Percentiles rank a stretch among this genome's conserved stretches.
phyloP scores from a whole-genome alignment of 2,113 vertebrate species.

The Varanus salvator region DNA sequence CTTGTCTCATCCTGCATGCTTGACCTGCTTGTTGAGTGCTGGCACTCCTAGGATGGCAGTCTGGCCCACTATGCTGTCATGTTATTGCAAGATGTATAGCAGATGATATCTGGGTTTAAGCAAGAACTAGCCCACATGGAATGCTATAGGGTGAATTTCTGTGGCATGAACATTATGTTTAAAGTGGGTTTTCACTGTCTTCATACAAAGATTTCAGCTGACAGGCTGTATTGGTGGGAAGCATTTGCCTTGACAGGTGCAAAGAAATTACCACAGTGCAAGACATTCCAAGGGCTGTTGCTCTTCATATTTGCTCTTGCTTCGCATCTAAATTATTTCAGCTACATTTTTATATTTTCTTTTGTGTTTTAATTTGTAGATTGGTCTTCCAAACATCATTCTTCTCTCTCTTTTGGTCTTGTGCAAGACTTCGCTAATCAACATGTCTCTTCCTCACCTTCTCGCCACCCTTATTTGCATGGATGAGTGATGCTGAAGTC shows the following conservation, averaged over 20 bases:
- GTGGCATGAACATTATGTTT: not conserved
- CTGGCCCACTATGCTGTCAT: not conserved
- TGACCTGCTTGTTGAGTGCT: not conserved
- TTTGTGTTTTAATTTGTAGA: not conserved
- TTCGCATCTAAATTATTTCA: slow-evolving; percentile 7
- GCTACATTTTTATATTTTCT: not conserved
- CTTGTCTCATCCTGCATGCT: too few species aligned
- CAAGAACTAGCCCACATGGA: not conserved
- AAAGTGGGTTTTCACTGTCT: not conserved
- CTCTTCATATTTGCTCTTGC: not conserved
- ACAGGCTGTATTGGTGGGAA: not conserved
- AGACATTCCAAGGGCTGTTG: not conserved
- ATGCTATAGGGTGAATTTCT: not conserved
- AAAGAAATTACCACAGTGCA: not conserved
- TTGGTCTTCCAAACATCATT: not conserved
- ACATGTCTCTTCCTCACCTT: not conserved
- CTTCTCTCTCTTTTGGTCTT: not conserved
- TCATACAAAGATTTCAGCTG: not conserved
- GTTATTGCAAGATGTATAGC: not conserved
- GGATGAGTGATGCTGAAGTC: too few species aligned
- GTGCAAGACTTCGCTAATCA: not conserved
- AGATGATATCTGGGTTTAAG: not conserved
- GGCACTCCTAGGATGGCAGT: too few species aligned
- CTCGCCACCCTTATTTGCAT: not conserved
- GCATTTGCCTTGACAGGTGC: not conserved